Evolutionary conservation across 2,888 invertebrate species (phyloP), one percentile per base, ranked within the genome.

Genomic region (Temnothorax rugatulus): DNA sequence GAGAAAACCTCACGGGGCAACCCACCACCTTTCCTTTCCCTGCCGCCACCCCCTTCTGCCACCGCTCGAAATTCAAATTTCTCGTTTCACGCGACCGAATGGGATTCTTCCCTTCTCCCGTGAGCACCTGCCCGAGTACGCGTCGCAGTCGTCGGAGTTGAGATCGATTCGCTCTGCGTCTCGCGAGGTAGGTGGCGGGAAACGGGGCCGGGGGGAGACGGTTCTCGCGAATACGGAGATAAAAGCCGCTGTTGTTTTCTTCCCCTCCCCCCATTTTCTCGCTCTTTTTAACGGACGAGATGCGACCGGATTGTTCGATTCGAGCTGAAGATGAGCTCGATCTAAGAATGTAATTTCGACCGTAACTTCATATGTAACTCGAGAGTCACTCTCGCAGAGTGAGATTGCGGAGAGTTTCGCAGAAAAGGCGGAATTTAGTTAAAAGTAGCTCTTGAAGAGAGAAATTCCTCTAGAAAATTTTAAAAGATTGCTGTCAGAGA

Each of bases 211-310:
- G 87, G 88, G 54, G 63, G 87, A 50, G 88, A 88, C 91, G 91
- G 91, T 92, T 93, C 93, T 94, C 93, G 94, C 71, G 57, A 47
- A 69, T 69, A 79, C 79, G 18, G n/a, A 61, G 73, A 81, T 81
- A 71, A 81, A 81, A 71, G 73, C 73, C 47, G 34, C 25, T 47
- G 59, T 79, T 79, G 64, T 76, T 76, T 57, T 59, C 44, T n/a
- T 21, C 9, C 18, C 15, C 25, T 9, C 25, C 4, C 61, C 63
- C 13, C 34, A 25, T 57, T 68, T 29, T 38, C 21, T 44, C 15
- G 3, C 71, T 2, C 34, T 59, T 81, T 50, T 50, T 71, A 59
- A 52, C 59, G 47, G 21, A 15, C 21, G 59, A 81, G 25, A 81
- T 9, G 73, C 57, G 73, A 59, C 34, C 38, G 71, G 73, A 59